Percentiles rank a stretch among this genome's conserved stretches.
phyloP scores from a whole-genome alignment of 2,113 vertebrate genomes.

The Charina bottae region DNA sequence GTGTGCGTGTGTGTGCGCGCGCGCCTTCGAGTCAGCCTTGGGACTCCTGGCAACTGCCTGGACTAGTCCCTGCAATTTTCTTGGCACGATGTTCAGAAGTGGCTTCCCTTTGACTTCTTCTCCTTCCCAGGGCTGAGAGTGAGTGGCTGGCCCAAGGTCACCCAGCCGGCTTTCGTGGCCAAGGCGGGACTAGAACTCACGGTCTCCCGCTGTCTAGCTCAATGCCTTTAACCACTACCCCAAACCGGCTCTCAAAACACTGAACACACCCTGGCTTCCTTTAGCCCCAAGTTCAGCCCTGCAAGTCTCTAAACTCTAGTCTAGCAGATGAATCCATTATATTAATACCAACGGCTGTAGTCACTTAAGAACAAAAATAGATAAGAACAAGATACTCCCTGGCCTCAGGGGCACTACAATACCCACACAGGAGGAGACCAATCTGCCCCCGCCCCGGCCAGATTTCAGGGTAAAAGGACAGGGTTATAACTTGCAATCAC shows the following conservation, averaged over 20 bases:
- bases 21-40: not conserved
- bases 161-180: not conserved
- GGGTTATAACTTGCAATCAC: not conserved
- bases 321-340: too few species aligned
- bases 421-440: not conserved
- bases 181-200: not conserved
- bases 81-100: too few species aligned
- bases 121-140: too few species aligned
- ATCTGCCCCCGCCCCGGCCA: too few species aligned
- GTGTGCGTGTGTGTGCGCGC: not conserved
- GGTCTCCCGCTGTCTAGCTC: not conserved
- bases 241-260: not conserved
- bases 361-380: not conserved
- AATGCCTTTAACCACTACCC: not conserved
- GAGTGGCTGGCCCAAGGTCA: not conserved
- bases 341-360: not conserved
- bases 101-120: too few species aligned
- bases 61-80: not conserved
- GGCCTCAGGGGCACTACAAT: conserved; percentile 9
- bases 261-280: not conserved
- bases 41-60: not conserved
- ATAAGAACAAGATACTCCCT: not conserved
- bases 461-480: not conserved
- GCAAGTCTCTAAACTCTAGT: too few species aligned
- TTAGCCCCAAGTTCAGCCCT: too few species aligned